phyloP scores from a whole-genome alignment of 2,888 invertebrate species.

The Stenchaetothrips biformis region DNA sequence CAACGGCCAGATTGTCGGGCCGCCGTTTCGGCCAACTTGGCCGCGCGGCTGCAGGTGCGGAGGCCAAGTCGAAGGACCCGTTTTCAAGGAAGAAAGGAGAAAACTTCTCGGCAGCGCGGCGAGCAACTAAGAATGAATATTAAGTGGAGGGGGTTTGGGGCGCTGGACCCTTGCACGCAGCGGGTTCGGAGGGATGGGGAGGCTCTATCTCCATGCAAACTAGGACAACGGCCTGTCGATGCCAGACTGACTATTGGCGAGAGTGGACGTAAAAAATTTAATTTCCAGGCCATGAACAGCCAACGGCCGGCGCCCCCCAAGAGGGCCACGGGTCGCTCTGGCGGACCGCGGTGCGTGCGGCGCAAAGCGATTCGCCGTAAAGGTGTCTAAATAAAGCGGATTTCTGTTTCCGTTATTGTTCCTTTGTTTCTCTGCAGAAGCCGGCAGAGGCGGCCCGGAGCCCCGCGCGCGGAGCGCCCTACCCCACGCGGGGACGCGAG shows the following conservation, averaged over 20 bases:
- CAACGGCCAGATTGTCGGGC: neutral
- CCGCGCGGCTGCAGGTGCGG: neutral
- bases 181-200: neutral
- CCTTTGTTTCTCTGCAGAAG: too few relatives aligned
- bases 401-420: too few relatives aligned
- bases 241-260: conserved; percentile 13
- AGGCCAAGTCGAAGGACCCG: neutral
- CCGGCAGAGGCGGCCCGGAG: too few relatives aligned
- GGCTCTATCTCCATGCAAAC: conserved; percentile 4
- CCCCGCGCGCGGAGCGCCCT: neutral
- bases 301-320: neutral
- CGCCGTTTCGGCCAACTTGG: neutral
- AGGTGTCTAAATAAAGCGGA: too few relatives aligned
- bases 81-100: neutral
- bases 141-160: conserved; percentile 4
- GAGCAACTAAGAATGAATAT: conserved; percentile 7
- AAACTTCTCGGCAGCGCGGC: neutral
- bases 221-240: conserved; percentile 20
- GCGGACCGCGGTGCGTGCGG: neutral
- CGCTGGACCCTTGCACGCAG: neutral
- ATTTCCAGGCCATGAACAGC: neutral
- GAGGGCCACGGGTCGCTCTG: neutral
- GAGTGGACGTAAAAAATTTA: neutral
- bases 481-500: neutral
- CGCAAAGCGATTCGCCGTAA: too few relatives aligned